Evolutionary conservation across 2,113 vertebrate genomes (phyloP).

Genomic region (Halcyon senegalensis): DNA sequence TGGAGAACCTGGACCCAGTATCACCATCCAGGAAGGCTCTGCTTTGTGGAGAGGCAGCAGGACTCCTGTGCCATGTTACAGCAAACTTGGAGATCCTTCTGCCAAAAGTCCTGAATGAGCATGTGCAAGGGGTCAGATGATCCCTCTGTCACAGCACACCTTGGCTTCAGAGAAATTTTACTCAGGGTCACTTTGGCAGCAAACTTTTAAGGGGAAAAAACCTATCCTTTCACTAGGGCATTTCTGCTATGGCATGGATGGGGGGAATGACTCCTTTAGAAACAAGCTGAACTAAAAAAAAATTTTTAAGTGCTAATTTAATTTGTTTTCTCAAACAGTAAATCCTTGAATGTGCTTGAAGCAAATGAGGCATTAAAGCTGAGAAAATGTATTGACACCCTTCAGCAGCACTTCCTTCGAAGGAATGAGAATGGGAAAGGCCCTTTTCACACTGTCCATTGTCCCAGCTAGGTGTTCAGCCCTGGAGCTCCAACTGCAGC

Average conservation of each 20-base stretch:
- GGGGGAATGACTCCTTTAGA: not conserved
- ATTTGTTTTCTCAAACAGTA: conserved; percentile 61
- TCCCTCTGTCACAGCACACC: not conserved
- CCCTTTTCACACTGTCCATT: not conserved
- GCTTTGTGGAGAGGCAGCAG: not conserved
- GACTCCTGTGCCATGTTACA: not conserved
- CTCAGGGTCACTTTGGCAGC: not conserved
- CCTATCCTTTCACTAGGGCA: not conserved
- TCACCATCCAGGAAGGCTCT: not conserved
- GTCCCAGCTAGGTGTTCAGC: not conserved
- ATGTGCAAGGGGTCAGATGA: not conserved
- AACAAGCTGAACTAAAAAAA: not conserved
- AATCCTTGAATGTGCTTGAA: not conserved
- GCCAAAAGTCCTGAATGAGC: not conserved
- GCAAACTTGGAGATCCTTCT: not conserved
- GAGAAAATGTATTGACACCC: not conserved
- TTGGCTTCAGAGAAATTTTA: not conserved
- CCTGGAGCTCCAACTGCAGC: conserved; percentile 5
- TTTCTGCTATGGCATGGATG: not conserved
- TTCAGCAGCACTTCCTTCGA: not conserved
- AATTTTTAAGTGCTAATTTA: not conserved
- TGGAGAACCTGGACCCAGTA: not conserved
- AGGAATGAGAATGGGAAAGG: not conserved
- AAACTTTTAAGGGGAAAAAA: not conserved
- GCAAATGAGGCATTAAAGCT: conserved; percentile 33